Base-by-base conservation (phyloP, 2,797 vertebrate genomes). In the Sparus aurata region DNA sequence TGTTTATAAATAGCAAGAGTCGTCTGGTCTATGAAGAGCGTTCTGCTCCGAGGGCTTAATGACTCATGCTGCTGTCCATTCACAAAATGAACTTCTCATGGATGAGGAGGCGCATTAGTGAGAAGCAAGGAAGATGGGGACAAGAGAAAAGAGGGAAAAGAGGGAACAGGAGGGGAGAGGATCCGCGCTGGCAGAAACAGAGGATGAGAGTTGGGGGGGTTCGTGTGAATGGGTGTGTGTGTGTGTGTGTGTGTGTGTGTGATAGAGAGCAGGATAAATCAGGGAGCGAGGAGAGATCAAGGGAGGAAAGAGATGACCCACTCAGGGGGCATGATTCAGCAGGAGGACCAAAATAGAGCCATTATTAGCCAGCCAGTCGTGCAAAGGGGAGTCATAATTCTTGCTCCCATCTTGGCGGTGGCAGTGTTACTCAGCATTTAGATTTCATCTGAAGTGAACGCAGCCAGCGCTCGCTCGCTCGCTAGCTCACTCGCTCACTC, bases 321-420 rank as follows among this genome's bases (percentile, higher is more conserved):
- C 87, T 91, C 82, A 87, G 80, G 86, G 83, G 78, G 75, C 89
- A 90, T 93, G 93, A 94, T 88, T 94, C 93, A 94, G 93, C 92
- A 92, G 77, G 61, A 87, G 76, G 79, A 91, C 87, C 74, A 87
- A 93, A 94, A 94, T 93, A 93, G 89, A 93, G 87, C 77, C 73
- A 86, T 90, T 91, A 94, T 93, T 89, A 90, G 77, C 80, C 75
- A 86, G 89, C 79, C 77, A 88, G 90, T 90, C 59, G 53, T 78
- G 85, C 85, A 89, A 73, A 80, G 80, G 77, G 78, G 84, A 77
- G 75, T 82, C 83, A 91, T 93, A 89, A 92, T 73, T 92, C 82
- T 83, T 50, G 67, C 72, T 79, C 68, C 64, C 73, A 69, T 88
- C 80, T 84, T 82, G 82, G 86, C 85, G 68, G 78, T 25, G 84